phyloP scores from a whole-genome alignment of 2,888 invertebrate genomes.

The Apeira syringaria region DNA sequence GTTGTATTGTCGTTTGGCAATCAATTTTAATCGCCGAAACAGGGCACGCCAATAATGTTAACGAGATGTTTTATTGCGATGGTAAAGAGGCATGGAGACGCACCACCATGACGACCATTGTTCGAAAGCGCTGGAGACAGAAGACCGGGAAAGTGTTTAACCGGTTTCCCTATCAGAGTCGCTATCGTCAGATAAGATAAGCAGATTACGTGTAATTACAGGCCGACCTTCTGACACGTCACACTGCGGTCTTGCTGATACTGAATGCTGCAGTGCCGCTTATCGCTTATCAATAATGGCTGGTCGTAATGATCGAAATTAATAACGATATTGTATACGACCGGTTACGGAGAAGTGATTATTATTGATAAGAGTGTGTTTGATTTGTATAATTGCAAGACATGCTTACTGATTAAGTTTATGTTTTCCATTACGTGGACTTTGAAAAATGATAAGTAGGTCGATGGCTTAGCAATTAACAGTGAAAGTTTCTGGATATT shows the following conservation, averaged over 20 bases:
- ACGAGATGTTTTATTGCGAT: not conserved
- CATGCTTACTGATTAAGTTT: no score
- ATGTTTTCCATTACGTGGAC: no score
- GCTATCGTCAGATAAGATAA: constrained; percentile 57
- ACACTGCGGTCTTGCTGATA: constrained; percentile 73
- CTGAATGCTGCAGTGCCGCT: constrained; percentile 65
- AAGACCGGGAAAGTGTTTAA: no score
- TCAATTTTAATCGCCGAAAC: constrained; percentile 18
- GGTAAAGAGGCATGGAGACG: constrained; percentile 30
- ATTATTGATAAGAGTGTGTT: not conserved
- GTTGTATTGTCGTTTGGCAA: constrained; percentile 7
- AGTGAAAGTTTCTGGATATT: no score
- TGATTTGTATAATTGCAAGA: no score
- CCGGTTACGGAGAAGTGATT: constrained; percentile 6
- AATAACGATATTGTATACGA: constrained; percentile 5
- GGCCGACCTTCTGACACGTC: constrained; percentile 54
- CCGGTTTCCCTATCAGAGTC: no score
- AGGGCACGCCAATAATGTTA: constrained; percentile 6
- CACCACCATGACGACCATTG: constrained; percentile 71
- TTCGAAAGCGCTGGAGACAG: constrained; percentile 40
- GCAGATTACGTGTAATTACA: constrained; percentile 63
- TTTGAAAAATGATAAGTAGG: no score
- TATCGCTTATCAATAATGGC: constrained; percentile 44
- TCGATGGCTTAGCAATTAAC: no score
- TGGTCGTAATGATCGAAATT: constrained; percentile 6